Percentiles rank a stretch among this genome's conserved stretches.
These are phyloP conservation scores for Heteronetta atricapilla DNA, from an alignment of 2,113 vertebrate species.

Conservation along the genomic window DNA sequence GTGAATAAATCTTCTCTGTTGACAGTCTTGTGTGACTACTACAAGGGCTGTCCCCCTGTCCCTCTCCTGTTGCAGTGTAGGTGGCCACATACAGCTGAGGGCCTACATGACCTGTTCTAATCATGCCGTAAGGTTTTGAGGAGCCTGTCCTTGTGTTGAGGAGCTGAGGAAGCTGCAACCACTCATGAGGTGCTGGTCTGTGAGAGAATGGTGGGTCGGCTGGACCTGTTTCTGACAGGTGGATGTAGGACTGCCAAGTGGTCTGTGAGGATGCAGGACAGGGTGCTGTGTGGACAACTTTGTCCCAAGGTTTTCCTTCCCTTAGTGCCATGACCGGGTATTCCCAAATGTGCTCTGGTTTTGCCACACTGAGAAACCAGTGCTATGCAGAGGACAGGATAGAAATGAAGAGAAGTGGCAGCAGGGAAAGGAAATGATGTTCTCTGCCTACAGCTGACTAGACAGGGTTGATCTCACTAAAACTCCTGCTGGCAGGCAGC, in stretches of 20 bases:
- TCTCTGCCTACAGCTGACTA: background rate
- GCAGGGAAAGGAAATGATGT: background rate
- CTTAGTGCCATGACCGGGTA: background rate
- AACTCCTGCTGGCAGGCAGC: background rate
- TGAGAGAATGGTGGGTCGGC: background rate
- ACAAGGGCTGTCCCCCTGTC: background rate
- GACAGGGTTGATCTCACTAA: background rate
- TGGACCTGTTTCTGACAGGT: background rate
- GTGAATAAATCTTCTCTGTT: background rate
- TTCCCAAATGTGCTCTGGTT: accelerated
- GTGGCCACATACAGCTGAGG: background rate
- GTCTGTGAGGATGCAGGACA: background rate
- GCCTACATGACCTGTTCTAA: background rate
- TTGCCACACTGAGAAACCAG: background rate
- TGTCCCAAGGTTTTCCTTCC: background rate
- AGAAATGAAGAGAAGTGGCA: background rate
- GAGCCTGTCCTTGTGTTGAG: background rate
- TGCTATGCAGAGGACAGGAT: background rate
- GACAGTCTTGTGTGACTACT: background rate
- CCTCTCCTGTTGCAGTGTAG: background rate
- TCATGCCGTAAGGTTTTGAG: background rate
- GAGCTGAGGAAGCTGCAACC: background rate
- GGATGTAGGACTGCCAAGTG: accelerated
- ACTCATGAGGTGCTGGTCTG: background rate
- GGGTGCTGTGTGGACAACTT: background rate